Percentiles rank a stretch among this genome's conserved stretches.
Evolutionary conservation across 2,888 invertebrate genomes (phyloP).

Genomic region (Sminthurides aquaticus): DNA sequence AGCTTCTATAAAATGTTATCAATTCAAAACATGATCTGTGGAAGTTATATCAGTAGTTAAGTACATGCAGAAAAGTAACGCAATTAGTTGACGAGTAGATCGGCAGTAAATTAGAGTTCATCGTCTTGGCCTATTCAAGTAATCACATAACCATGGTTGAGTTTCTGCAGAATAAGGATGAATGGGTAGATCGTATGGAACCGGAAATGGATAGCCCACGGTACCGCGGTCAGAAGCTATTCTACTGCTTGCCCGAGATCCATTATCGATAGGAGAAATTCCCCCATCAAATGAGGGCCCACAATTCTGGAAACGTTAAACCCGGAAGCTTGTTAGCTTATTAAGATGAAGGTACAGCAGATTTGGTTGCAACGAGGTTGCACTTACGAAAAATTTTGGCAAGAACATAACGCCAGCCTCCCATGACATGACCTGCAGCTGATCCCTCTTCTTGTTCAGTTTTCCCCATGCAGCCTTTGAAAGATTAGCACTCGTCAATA

Average conservation of each 20-base stretch:
- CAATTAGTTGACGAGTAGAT: no score
- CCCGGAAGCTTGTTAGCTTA: no score
- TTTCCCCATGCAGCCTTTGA: constrained; percentile 96
- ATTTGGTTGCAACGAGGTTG: not conserved
- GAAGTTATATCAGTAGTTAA: no score
- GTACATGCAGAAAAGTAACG: no score
- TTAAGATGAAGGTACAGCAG: not conserved
- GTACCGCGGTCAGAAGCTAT: constrained; percentile 2
- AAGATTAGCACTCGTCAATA: constrained; percentile 86
- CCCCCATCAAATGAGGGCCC: constrained; percentile 52
- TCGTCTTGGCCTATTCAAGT: constrained; percentile 6
- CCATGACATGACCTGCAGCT: constrained; percentile 67
- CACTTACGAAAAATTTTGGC: constrained; percentile 65
- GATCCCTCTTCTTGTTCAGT: constrained; percentile 54
- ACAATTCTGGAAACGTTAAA: constrained; percentile 53
- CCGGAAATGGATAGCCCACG: constrained; percentile 50
- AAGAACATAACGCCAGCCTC: constrained; percentile 85
- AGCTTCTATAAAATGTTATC: no score
- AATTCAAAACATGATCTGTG: no score
- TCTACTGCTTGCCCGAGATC: constrained; percentile 41
- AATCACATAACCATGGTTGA: constrained; percentile 47
- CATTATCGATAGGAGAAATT: constrained; percentile 47
- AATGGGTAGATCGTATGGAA: constrained; percentile 78
- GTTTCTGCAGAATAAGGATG: constrained; percentile 62
- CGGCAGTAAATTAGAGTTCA: no score